Evolutionary conservation across 2,797 vertebrate genomes (phyloP).

Genomic region (Heterohyrax brucei): DNA sequence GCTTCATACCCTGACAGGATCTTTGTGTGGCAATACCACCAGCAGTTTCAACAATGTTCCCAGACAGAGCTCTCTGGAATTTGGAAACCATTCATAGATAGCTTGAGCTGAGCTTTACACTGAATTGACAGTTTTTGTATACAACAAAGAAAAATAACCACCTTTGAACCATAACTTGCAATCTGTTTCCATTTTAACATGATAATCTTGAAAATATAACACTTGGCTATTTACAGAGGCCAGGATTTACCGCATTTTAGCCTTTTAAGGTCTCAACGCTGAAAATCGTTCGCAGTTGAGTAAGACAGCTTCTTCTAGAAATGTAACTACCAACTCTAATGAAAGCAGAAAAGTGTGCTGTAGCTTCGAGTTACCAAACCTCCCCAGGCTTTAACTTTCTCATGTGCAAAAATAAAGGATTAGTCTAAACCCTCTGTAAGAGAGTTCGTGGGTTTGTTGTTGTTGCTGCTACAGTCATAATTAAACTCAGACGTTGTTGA

Average conservation of each 20-base stretch:
- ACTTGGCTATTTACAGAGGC: conserved; percentile 35
- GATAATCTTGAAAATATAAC: conserved; percentile 52
- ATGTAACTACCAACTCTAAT: background rate
- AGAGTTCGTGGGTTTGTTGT: background rate
- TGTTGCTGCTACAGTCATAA: conserved; percentile 11
- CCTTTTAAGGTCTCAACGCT: conserved; percentile 46
- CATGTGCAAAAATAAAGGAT: background rate
- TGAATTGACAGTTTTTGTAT: background rate
- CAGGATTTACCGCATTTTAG: conserved; percentile 44
- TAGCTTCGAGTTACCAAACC: conserved; percentile 50
- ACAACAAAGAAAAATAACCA: background rate
- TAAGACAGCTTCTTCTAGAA: conserved; percentile 3
- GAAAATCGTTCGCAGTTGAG: conserved; percentile 58
- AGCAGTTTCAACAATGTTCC: background rate
- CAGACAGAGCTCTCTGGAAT: conserved; percentile 57
- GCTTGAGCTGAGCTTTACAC: conserved; percentile 30
- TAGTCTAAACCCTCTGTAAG: background rate
- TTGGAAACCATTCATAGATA: conserved; percentile 53
- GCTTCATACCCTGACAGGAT: conserved; percentile 51
- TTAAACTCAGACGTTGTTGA: conserved; percentile 64
- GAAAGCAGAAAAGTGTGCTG: background rate
- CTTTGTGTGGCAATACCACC: background rate
- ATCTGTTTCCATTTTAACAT: conserved; percentile 56
- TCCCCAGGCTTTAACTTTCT: conserved; percentile 55
- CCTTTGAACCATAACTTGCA: conserved; percentile 43